phyloP scores from a whole-genome alignment of 2,888 invertebrate genomes.

The Mongoloraphidia duomilia region DNA sequence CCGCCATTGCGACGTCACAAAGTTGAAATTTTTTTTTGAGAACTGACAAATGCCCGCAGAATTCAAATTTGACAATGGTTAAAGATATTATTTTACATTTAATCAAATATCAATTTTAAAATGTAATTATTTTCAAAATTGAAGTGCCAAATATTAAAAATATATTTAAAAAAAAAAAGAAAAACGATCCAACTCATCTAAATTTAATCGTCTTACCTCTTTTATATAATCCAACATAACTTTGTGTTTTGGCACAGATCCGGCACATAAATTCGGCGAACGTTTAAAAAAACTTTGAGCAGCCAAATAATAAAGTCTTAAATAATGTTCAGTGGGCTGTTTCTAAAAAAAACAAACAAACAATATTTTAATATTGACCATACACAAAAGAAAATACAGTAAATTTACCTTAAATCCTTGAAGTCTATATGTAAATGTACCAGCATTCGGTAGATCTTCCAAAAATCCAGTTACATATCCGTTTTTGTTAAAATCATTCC shows the following conservation, averaged over 20 bases:
- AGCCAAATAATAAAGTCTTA: conserved; percentile 65
- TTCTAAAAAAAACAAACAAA: conserved; percentile 22
- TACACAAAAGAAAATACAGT: not conserved
- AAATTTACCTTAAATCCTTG: conserved; percentile 56
- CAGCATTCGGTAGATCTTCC: conserved; percentile 72
- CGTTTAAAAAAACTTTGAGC: conserved; percentile 39
- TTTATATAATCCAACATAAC: conserved; percentile 48
- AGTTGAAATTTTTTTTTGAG: too few relatives aligned
- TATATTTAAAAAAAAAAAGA: too few relatives aligned
- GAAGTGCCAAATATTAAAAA: too few relatives aligned
- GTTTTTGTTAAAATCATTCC: conserved; percentile 57
- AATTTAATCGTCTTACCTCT: conserved; percentile 35
- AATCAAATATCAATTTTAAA: too few relatives aligned
- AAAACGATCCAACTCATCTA: too few relatives aligned
- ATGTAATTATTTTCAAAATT: too few relatives aligned
- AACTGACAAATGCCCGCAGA: too few relatives aligned
- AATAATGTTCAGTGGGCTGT: conserved; percentile 82
- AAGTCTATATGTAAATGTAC: conserved; percentile 81
- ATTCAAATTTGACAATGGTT: too few relatives aligned
- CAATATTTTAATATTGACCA: not conserved
- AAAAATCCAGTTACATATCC: conserved; percentile 71
- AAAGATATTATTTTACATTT: too few relatives aligned
- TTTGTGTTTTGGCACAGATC: conserved; percentile 54
- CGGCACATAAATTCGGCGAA: conserved; percentile 50
- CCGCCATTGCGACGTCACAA: too few relatives aligned